Evolutionary conservation across 2,888 invertebrate genomes (phyloP), one percentile per base, ranked within the genome.

Genomic region (Phengaris arion): DNA sequence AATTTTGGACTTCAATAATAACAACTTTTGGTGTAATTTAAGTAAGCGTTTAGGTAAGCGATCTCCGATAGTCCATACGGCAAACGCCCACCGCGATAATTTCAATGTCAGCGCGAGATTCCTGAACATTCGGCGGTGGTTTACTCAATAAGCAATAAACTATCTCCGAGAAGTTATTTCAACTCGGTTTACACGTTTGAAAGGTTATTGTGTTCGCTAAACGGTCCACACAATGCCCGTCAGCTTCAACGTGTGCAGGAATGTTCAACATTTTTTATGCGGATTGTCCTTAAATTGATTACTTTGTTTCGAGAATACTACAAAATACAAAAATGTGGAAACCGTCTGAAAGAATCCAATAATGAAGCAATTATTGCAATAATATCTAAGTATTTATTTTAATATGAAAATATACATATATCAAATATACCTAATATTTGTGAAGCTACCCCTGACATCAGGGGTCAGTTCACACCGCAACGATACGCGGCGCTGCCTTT

Each of bases 141-240:
- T 64, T 88, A 87, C 91, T 92, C 93, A 93, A 93, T 93, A 92
- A 92, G 93, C 93, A 90, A 92, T 93, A 93, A 93, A 93, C 91
- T 90, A 91, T 91, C 89, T 92, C 89, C 89, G 87, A 90, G 90
- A 90, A 92, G 90, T 91, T 91, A 90, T 92, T 92, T 90, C 88
- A 90, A 91, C 87, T 87, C 89, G 89, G 87, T 93, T 92, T 90
- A 90, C 91, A 91, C 91, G 90, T 92, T 92, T 92, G 89, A 91
- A 91, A 90, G 92, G 90, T 92, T 92, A 93, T 93, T 93, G 92
- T 93, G 88, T 91, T 90, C 86, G 86, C 86, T 81, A 91, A 93
- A 89, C 86, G 86, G 85, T 85, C 84, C 86, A 85, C 85, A 79
- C 79, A 80, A 76, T 79, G 77, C 76, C 68, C 74, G 77, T 75